A percentile compares a stretch with the other conserved stretches of the same genome.
Evolutionary conservation across 2,888 invertebrate species (phyloP).

Genomic region (Carcina quercana): DNA sequence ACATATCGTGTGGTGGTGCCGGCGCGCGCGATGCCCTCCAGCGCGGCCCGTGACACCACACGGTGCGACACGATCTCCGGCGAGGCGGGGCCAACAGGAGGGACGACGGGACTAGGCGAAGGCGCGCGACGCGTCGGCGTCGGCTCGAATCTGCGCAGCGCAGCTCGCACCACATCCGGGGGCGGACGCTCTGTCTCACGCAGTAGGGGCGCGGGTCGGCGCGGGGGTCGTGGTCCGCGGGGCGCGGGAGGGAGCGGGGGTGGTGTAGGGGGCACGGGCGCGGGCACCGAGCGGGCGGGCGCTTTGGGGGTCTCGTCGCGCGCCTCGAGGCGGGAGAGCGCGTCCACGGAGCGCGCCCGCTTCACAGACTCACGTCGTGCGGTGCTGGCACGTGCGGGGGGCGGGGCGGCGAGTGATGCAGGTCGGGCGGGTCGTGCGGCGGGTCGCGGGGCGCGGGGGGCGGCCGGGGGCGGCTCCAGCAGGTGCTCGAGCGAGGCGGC

Average conservation of each 20-base stretch:
- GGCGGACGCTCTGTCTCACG: conserved; percentile 89
- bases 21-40: conserved; percentile 79
- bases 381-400: conserved; percentile 26
- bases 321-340: conserved; percentile 79
- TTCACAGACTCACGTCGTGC: conserved; percentile 79
- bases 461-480: conserved; percentile 75
- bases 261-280: conserved; percentile 37
- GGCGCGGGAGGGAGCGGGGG: conserved; percentile 80
- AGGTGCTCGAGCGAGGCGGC: conserved; percentile 91
- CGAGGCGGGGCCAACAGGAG: conserved; percentile 39
- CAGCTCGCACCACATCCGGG: conserved; percentile 90
- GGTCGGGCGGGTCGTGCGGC: conserved; percentile 47
- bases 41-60: conserved; percentile 72
- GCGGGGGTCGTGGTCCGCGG: conserved; percentile 81
- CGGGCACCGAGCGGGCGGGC: conserved; percentile 55
- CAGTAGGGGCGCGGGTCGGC: conserved; percentile 76
- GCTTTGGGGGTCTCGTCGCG: conserved; percentile 80
- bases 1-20: conserved; percentile 78
- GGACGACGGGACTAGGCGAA: conserved; percentile 58
- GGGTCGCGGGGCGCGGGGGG: conserved; percentile 24
- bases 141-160: conserved; percentile 88
- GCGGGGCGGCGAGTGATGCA: conserved; percentile 28
- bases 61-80: conserved; percentile 34
- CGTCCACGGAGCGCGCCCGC: conserved; percentile 90
- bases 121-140: conserved; percentile 73